Percentiles rank a stretch among this genome's conserved stretches.
phyloP scores from a whole-genome alignment of 2,797 vertebrate species.

The Halcyon chelicuti region DNA sequence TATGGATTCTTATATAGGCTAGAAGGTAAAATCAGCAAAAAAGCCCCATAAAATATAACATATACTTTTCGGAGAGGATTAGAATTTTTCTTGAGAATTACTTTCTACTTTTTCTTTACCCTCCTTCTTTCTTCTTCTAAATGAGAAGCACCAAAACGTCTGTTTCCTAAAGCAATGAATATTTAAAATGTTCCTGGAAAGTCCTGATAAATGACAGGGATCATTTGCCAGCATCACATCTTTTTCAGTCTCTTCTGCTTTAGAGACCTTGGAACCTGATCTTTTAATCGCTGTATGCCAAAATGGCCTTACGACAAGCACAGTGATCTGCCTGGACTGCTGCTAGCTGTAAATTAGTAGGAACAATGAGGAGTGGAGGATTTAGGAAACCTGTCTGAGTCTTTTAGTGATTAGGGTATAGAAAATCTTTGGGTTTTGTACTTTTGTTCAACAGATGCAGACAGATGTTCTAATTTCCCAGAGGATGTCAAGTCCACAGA shows the following conservation, averaged over 20 bases:
- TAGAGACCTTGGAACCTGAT: background rate
- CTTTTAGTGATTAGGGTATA: background rate
- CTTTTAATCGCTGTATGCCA: background rate
- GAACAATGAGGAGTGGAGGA: background rate
- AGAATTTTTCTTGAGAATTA: background rate
- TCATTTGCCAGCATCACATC: background rate
- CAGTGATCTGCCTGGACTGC: background rate
- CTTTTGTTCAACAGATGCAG: background rate
- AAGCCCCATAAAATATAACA: background rate
- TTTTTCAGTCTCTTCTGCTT: background rate
- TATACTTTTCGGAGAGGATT: background rate
- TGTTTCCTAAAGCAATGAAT: background rate
- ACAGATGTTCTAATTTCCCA: background rate
- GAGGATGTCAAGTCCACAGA: background rate
- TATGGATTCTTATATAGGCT: background rate
- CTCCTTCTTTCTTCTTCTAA: background rate
- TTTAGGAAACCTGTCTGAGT: background rate
- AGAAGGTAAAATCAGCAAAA: background rate
- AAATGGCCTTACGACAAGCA: background rate
- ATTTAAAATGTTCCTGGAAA: background rate
- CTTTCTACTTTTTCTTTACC: background rate
- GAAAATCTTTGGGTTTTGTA: background rate
- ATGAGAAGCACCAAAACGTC: background rate
- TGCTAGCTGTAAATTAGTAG: background rate
- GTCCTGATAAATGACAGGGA: background rate